Percentiles rank a stretch among this genome's conserved stretches.
Conservation (phyloP, 2,888 invertebrate genomes). For the Drosophila lacicola region DNA sequence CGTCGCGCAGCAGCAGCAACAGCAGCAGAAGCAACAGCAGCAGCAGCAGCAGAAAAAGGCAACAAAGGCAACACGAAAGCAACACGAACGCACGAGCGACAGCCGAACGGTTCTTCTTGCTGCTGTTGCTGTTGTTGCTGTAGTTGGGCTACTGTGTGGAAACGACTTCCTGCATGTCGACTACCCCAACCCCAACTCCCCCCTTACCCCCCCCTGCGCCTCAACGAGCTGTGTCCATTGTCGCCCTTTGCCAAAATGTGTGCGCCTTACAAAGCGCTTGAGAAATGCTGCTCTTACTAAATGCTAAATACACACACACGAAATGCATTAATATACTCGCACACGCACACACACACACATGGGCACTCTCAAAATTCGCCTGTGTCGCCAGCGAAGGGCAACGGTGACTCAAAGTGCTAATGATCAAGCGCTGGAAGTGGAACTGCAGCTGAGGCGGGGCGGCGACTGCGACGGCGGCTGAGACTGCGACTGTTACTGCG, state of each 20-base stretch:
- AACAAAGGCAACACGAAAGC: slow-evolving; percentile 35
- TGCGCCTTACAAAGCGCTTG: slow-evolving; percentile 29
- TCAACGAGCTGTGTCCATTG: neutral
- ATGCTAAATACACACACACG: slow-evolving; percentile 16
- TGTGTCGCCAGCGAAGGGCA: slow-evolving; percentile 57
- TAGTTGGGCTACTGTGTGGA: slow-evolving; percentile 59
- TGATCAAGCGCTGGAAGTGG: slow-evolving; percentile 46
- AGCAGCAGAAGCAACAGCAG: slow-evolving; percentile 10
- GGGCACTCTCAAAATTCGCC: slow-evolving; percentile 21
- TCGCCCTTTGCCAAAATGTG: slow-evolving; percentile 42
- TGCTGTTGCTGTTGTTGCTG: slow-evolving; percentile 29
- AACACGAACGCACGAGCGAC: slow-evolving; percentile 40
- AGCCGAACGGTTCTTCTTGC: slow-evolving; percentile 12
- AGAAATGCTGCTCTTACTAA: slow-evolving; percentile 46
- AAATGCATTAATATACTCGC: too few species aligned
- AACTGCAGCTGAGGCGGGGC: slow-evolving; percentile 6
- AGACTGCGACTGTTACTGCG: slow-evolving; percentile 14
- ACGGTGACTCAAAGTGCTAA: slow-evolving; percentile 69
- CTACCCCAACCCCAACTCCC: slow-evolving; percentile 22
- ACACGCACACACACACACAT: neutral
- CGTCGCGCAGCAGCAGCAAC: slow-evolving; percentile 8
- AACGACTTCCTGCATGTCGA: slow-evolving; percentile 69
- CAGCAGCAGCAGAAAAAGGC: slow-evolving; percentile 22
- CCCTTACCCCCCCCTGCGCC: too few species aligned
- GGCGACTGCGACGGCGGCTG: slow-evolving; percentile 5